Base-by-base conservation (phyloP, 2,797 vertebrate species). In the Phrynocephalus forsythii region DNA sequence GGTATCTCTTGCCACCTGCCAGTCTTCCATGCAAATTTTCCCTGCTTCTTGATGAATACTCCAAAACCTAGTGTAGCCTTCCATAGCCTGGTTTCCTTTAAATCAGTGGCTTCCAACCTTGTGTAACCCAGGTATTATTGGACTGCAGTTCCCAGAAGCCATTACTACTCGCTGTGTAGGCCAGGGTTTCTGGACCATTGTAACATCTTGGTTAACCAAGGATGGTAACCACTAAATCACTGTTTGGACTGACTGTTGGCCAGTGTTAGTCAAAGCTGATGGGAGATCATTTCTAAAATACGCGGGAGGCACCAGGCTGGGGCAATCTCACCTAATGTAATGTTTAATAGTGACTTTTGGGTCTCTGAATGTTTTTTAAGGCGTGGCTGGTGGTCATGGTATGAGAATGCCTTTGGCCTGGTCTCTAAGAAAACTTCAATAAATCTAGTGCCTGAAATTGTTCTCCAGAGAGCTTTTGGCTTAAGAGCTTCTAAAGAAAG, bases 401-500 rank as follows among this genome's bases (percentile, higher is more conserved):
- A 63, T 63, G 18, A 15, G 78, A 44, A n/a, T 4, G 8, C 38
- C 30, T 68, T 28, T 85, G 44, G 75, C 44, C 68, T 30, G 26
- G 72, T 76, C 7, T 63, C 15, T 28, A 63, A 80, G 16, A 60
- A 63, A 63, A 5, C 52, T 7, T 83, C 28, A 84, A 67, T 66
- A 66, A 20, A 79, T 80, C 24, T 86, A n/a, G 60, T 24, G 48
- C 44, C n/a, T 87, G 24, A 77, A 56, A 78, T n/a, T 76, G 56
- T 28, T 86, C 83, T 79, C 79, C 15, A 1, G 22, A 75, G 89
- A 22, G 50, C 50, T 82, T 56, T 91, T 86, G 87, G 24, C 52
- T 73, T 3, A 2, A 11, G 0, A 0, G 60, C 88, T 67, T 48
- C 76, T 63, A 26, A 10, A 50, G 77, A 69, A 80, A 60, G 38